Base-by-base conservation (phyloP, 2,797 vertebrate genomes). In the Argya squamiceps region DNA sequence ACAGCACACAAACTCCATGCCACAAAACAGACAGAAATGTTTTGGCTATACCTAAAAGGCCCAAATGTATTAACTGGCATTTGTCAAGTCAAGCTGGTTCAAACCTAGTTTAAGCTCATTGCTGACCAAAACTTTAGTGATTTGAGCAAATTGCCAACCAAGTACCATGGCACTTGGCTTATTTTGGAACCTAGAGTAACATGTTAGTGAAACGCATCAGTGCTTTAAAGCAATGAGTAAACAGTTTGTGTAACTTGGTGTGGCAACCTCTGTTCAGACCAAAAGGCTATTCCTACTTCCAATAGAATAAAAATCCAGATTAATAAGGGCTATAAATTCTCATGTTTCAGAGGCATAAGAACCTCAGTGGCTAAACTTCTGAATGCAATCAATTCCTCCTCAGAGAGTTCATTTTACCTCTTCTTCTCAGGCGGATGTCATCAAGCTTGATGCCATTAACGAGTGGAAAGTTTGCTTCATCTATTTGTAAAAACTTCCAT, bases 41-140 rank as follows among this genome's bases (percentile, higher is more conserved):
- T 92, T 88, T 78, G 94, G 84, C 65, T 81, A 3, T 39, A 67
- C 56, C 65, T 92, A 90, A 85, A 87, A 69, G 62, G 34, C 29
- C 62, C 81, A 68, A 70, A 62, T 5, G 11, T 53, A 91, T 95
- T 95, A 95, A 89, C 46, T 65, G 46, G 49, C 62, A 83, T 89
- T 92, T 88, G 60, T 92, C 78, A 95, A 93, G 85, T 41, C 58
- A 77, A 91, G 77, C 68, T 92, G 49, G 43, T 88, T 88, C 78
- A 46, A 90, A 76, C 34, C 1, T 6, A 85, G 60, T 65, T 92
- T 91, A 50, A 92, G 44, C 41, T 83, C 17, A 4, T 43, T 91
- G 58, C 39, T 18, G 63, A 63, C 24, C 26, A 47, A 84, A 93
- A 84, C 37, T 84, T 88, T 1, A 80, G 53, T 76, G 67, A 91